Evolutionary conservation across 2,888 invertebrate genomes (phyloP).

Genomic region (Mythimna lalbum): DNA sequence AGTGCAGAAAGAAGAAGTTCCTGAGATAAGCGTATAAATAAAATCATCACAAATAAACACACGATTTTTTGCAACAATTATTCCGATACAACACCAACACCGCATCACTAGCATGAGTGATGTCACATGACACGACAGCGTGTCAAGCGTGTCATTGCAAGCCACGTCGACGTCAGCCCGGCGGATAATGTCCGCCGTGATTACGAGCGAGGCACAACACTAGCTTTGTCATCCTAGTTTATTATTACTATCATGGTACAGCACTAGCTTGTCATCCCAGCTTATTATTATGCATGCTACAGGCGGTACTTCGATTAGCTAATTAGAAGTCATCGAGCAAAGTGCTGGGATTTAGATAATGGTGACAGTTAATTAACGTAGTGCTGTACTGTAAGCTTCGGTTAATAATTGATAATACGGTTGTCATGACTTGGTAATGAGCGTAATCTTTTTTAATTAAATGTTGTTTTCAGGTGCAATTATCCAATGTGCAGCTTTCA

Average conservation of each 20-base stretch:
- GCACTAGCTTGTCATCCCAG: conserved; percentile 51
- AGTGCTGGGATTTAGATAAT: conserved; percentile 59
- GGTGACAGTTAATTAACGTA: conserved; percentile 27
- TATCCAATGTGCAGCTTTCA: background rate
- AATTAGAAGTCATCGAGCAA: conserved; percentile 61
- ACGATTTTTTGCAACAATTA: conserved; percentile 40
- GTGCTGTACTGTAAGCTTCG: conserved; percentile 25
- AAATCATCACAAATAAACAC: conserved; percentile 7
- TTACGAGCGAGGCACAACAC: conserved; percentile 47
- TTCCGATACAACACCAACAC: conserved; percentile 51
- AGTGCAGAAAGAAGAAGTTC: no score
- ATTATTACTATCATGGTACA: conserved; percentile 45
- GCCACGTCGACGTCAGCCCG: conserved; percentile 50
- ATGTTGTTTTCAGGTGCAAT: background rate
- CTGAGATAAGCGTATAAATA: no score
- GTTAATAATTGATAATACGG: conserved; percentile 16
- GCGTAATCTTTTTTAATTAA: conserved; percentile 30
- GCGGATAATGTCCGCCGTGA: conserved; percentile 61
- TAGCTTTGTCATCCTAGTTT: conserved; percentile 54
- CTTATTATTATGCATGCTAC: conserved; percentile 61
- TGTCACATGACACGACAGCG: conserved; percentile 43
- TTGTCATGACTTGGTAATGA: conserved; percentile 1
- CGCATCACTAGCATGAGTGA: conserved; percentile 35
- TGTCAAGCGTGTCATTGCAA: conserved; percentile 62
- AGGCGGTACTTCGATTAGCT: conserved; percentile 62